Evolutionary conservation across 2,888 invertebrate species (phyloP), one percentile per base, ranked within the genome.

Genomic region (Rhogogaster chlorosoma): DNA sequence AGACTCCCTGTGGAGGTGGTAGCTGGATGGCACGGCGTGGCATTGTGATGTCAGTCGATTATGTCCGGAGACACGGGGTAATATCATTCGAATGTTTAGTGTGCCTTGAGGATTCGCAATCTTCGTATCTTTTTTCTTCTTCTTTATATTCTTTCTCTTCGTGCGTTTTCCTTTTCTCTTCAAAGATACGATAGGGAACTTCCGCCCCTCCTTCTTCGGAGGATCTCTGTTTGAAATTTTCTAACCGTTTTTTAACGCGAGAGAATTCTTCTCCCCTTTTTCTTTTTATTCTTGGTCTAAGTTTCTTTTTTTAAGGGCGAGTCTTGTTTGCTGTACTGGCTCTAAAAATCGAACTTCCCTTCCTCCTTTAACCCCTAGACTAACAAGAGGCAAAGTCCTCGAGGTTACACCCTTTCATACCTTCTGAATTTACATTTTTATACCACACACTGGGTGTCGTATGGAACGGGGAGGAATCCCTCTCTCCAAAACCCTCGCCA

Each of bases 301-400:
- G 15, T 70, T 70, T 70, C 10, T 15, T 36, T n/a, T 70, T 70
- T 38, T n/a, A 71, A 70, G 29, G 70, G 38, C 18, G 38, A 10
- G 9, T 18, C 70, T 38, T 9, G 70, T 36, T 70, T 70, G 32
- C 70, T 70, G 70, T 26, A 61, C 61, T 70, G 70, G 32, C n/a
- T 71, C 38, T 71, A 71, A 71, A 71, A 71, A 71, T 71, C 70
- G 36, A 71, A 32, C 36, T n/a, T 36, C 38, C 3, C 36, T 71
- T 71, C 38, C 38, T 36, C 36, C 38, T 38, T 38, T 73, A 12
- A 22, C 26, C 22, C 42, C 71, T 73, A 73, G 77, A 29, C 53
- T 77, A 77, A 77, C 77, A 77, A 53, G 77, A 77, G 77, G 49
- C 77, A 53, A 77, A 53, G 77, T 77, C n/a, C 53, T 77, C 10